Evolutionary conservation across 2,113 vertebrate species (phyloP), one percentile per base, ranked within the genome.

Genomic region (Hyaena hyaena): DNA sequence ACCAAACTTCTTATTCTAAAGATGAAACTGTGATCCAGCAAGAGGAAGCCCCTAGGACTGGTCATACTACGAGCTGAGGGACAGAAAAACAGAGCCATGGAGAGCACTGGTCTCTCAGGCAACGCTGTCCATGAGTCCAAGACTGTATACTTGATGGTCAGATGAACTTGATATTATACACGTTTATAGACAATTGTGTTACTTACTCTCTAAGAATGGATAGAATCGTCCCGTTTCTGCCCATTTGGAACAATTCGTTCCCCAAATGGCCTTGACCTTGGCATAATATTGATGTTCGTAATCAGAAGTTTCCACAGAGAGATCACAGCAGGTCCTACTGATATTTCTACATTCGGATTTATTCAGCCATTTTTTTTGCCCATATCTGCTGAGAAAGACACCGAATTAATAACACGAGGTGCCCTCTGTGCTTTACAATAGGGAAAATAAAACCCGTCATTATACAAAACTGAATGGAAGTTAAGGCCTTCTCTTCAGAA

Each of bases 131-230:
- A 0, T 4, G 88, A 81, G 58, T 39, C 26, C 12, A 74, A 69
- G 76, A 45, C 16, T 26, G 2, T 87, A 82, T 0, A 19, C 4
- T 0, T 19, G 0, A 68, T 17, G n/a, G 24, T 6, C 31, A 74
- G 31, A 24, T 45, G 69, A 81, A 24, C 15, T 33, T 48, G 83
- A 31, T 45, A 31, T 10, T 26, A n/a, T 76, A 12, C 0, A 1
- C 24, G 12, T 50, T 58, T 50, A 68, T 55, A 68, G 31, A 93
- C 0, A 35, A 94, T 61, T 10, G 77, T 6, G 45, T 85, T 68
- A 98, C 99, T 99, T 99, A 99, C 99, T 99, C 88, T 99, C 99
- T 45, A 68, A 88, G 55, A 99, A 98, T 65, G 99, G 99, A 68
- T 99, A 98, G 96, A 99, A 99, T 65, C 99, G 97, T 3, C 45